Percentiles rank a stretch among this genome's conserved stretches.
These are phyloP conservation scores for Ricordea florida DNA, from an alignment of 92 coral and sea anemone species.

Conservation along the genomic window DNA sequence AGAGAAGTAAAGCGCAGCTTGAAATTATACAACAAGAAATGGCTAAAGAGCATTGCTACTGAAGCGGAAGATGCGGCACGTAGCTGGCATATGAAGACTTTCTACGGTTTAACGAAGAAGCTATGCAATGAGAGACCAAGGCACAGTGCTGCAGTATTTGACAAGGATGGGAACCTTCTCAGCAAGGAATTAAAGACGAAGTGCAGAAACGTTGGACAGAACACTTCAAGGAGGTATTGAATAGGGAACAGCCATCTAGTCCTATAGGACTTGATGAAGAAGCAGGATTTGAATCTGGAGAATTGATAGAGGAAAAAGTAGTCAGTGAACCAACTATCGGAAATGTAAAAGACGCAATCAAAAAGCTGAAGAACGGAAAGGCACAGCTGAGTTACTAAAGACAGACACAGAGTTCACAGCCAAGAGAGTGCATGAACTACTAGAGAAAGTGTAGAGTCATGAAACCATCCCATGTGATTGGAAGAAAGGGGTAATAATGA, in stretches of 20 bases:
- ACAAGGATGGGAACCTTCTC: constrained; percentile 29
- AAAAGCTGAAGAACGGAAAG: constrained; percentile 23
- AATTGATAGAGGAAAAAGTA: constrained; percentile 34
- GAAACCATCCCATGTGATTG: constrained; percentile 35
- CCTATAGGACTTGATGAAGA: constrained; percentile 21
- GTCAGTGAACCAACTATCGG: constrained; percentile 38
- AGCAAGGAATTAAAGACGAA: constrained; percentile 24
- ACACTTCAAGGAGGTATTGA: constrained; percentile 35
- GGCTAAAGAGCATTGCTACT: constrained; percentile 12
- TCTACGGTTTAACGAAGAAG: constrained; percentile 26
- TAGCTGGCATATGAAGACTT: constrained; percentile 21
- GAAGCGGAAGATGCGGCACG: constrained; percentile 48
- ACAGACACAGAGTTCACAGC: constrained; percentile 32
- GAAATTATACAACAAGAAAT: constrained; percentile 12
- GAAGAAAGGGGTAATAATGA: constrained; percentile 42
- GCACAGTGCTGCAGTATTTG: constrained; percentile 6
- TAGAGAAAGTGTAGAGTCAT: constrained; percentile 17
- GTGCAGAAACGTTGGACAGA: constrained; percentile 40
- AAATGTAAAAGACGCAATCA: constrained; percentile 22
- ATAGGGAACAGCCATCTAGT: constrained; percentile 22
- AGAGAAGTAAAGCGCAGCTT: constrained; percentile 44
- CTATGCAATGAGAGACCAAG: constrained; percentile 26
- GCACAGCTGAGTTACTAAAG: constrained; percentile 35
- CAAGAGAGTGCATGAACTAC: constrained; percentile 11
- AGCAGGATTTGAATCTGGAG: background rate